phyloP scores from a whole-genome alignment of 1,140 invertebrate species.

The Tribolium madens region DNA sequence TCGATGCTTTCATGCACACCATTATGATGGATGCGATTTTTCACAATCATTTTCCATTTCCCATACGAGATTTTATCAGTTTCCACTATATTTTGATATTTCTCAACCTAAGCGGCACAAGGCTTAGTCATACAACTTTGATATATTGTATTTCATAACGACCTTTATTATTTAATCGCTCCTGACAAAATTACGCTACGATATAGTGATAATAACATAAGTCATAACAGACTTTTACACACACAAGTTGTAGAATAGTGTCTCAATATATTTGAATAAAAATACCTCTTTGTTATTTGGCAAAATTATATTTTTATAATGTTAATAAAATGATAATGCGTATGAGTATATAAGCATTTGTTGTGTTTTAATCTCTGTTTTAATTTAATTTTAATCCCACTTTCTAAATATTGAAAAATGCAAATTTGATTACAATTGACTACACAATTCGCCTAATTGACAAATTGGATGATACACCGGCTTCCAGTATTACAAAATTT shows the following conservation, averaged over 20 bases:
- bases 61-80: neutral
- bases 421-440: neutral
- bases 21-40: neutral
- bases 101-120: neutral
- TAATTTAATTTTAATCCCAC: neutral
- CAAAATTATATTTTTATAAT: too few relatives aligned
- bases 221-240: neutral
- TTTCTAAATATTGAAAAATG: neutral
- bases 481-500: too few relatives aligned
- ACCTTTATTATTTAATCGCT: neutral
- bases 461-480: neutral
- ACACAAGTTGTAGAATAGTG: neutral
- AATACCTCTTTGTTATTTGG: too few relatives aligned
- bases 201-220: neutral
- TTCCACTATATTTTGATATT: neutral
- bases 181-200: neutral
- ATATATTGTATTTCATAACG: neutral
- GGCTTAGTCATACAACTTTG: neutral
- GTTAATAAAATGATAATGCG: too few relatives aligned
- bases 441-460: neutral
- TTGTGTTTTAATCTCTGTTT: too few relatives aligned
- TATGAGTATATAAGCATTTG: neutral
- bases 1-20: neutral
- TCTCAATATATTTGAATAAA: too few relatives aligned
- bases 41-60: neutral